These are phyloP conservation scores for Parazoanthus swiftii DNA, from an alignment of 92 coral and sea anemone species.

Conservation along the genomic window DNA sequence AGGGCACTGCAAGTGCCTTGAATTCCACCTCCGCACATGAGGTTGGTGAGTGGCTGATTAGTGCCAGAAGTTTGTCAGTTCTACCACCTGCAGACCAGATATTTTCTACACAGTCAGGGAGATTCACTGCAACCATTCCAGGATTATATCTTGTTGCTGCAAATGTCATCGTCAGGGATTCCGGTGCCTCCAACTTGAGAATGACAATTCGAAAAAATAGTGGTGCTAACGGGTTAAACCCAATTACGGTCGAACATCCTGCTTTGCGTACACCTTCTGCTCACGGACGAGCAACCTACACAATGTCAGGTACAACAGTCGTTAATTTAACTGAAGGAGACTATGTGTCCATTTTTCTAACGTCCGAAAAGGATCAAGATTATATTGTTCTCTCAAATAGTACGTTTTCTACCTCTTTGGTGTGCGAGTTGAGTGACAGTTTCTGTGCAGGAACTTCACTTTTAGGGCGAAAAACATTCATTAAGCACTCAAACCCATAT, in stretches of 20 bases:
- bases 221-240: not conserved
- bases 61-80: not conserved
- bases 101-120: not conserved
- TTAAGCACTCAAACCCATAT: not conserved
- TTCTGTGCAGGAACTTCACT: conserved; percentile 24
- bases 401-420: conserved; percentile 12
- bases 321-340: not conserved
- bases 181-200: not conserved
- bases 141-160: conserved; percentile 12
- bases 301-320: conserved; percentile 3
- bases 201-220: conserved; percentile 1
- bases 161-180: conserved; percentile 21
- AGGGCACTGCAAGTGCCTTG: conserved; percentile 1
- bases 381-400: conserved; percentile 19
- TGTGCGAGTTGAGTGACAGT: conserved; percentile 3
- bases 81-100: not conserved
- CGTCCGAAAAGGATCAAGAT: not conserved
- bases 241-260: conserved; percentile 7
- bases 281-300: not conserved
- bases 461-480: not conserved
- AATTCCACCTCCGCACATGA: conserved; percentile 12
- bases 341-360: conserved; percentile 14
- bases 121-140: not conserved
- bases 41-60: conserved; percentile 15
- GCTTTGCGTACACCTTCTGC: not conserved